A percentile compares a stretch with the other conserved stretches of the same genome.
phyloP scores from a whole-genome alignment of 2,888 invertebrate genomes.

The Steromphala cineraria region DNA sequence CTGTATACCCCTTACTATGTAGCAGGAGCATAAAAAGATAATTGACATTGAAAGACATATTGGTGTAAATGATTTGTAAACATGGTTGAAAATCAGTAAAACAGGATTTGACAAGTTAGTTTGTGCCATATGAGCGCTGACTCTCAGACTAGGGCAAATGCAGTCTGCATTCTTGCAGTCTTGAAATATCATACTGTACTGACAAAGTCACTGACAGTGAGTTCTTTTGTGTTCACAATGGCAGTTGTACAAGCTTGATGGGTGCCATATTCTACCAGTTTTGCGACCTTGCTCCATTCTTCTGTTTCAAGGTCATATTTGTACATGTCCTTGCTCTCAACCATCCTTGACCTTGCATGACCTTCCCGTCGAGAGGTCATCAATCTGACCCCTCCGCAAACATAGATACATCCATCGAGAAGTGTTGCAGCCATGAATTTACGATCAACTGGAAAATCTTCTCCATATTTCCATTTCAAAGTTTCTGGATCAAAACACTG shows the following conservation, averaged over 20 bases:
- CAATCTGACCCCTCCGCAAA: constrained; percentile 60
- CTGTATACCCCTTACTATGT: too few relatives aligned
- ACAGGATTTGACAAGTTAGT: too few relatives aligned
- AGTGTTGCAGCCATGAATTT: constrained; percentile 50
- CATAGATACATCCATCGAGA: constrained; percentile 47
- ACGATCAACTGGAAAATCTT: constrained; percentile 65
- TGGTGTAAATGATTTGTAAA: too few relatives aligned
- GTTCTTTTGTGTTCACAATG: constrained; percentile 53
- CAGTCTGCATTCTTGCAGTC: too few relatives aligned
- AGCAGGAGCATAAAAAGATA: too few relatives aligned
- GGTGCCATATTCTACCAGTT: constrained; percentile 59
- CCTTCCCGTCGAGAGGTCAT: constrained; percentile 39
- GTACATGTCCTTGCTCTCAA: constrained; percentile 63
- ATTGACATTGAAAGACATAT: too few relatives aligned
- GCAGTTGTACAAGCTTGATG: constrained; percentile 48
- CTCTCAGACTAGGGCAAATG: too few relatives aligned
- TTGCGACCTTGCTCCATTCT: constrained; percentile 55
- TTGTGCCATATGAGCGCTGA: too few relatives aligned
- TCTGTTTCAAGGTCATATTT: constrained; percentile 51
- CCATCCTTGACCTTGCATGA: constrained; percentile 44
- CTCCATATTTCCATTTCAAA: constrained; percentile 80
- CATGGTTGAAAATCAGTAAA: too few relatives aligned
- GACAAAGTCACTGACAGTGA: constrained; percentile 48
- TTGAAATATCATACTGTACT: too few relatives aligned
- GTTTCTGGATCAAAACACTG: constrained; percentile 87